Conservation (phyloP, 1,140 invertebrate genomes). For the Drosophila melanica region DNA sequence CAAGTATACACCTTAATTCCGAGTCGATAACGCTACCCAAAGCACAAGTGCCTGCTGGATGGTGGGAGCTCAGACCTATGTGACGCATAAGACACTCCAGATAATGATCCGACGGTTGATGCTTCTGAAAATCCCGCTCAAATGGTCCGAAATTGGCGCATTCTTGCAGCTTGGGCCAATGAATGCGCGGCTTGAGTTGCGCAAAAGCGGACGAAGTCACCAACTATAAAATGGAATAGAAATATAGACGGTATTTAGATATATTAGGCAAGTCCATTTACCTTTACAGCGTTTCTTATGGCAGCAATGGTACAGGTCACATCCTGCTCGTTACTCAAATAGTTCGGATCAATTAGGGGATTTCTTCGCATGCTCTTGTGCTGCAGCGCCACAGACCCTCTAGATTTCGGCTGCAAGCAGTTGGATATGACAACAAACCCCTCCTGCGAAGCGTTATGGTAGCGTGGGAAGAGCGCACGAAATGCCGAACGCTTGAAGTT, state of each 20-base stretch:
- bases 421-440: constrained; percentile 88
- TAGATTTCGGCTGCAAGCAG: constrained; percentile 88
- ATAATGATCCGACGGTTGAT: constrained; percentile 85
- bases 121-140: constrained; percentile 61
- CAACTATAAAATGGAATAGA: constrained; percentile 23
- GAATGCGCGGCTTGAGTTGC: constrained; percentile 86
- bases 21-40: constrained; percentile 85
- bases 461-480: constrained; percentile 87
- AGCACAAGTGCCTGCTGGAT: constrained; percentile 88
- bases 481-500: constrained; percentile 88
- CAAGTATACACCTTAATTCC: constrained; percentile 54
- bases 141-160: constrained; percentile 85
- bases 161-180: constrained; percentile 87
- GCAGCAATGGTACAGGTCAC: constrained; percentile 87
- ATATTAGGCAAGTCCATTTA: neutral
- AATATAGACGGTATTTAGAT: neutral
- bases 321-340: constrained; percentile 87
- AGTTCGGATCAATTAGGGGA: constrained; percentile 91
- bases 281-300: constrained; percentile 86
- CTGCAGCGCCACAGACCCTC: constrained; percentile 86
- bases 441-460: constrained; percentile 86
- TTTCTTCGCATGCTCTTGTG: constrained; percentile 85
- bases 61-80: constrained; percentile 88
- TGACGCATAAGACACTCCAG: constrained; percentile 88
- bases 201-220: constrained; percentile 86